Base-by-base conservation (phyloP, 2,113 vertebrate genomes). In the Heterotis niloticus region DNA sequence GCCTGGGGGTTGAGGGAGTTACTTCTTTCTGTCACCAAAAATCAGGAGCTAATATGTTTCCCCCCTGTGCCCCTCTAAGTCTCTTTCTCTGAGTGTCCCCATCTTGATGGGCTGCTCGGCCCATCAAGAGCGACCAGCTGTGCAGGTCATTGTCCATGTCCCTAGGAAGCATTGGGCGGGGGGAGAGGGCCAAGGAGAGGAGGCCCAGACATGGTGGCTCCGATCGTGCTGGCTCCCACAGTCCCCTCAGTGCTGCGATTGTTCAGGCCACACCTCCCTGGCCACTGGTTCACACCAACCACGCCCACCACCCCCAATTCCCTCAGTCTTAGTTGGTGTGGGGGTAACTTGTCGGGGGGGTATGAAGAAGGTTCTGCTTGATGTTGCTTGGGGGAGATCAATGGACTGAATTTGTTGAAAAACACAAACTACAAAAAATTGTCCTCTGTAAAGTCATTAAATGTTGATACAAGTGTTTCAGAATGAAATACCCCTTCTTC, bases 151-250 rank as follows among this genome's bases (percentile, higher is more conserved):
- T 93, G 92, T 94, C 92, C 90, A 90, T 91, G 92, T 93, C 91
- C 90, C 91, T 93, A 93, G 93, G 93, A 94, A 93, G 91, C 92
- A 91, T 90, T 92, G 91, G 93, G 93, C 92, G 92, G 90, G 91
- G 91, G 91, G 89, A 91, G 91, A 89, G 92, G 92, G 90, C 89
- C 89, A 91, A 92, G 92, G 90, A 71, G 90, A 71, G 90, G 90
- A 44, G 52, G 16, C 90, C 91, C 92, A 94, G 93, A 94, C 93
- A 91, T 89, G 89, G 87, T 91, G 93, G 92, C 93, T 92, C 93
- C 93, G 93, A 89, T 90, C 90, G 91, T 91, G 91, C 91, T 93
- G 89, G 93, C 91, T 94, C 92, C 91, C 92, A 93, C 92, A 92
- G 92, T 91, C 92, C 91, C 89, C 90, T 89, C 91, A 89, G 86